Conservation (phyloP, 2,888 invertebrate species). For the Trilocha varians region DNA sequence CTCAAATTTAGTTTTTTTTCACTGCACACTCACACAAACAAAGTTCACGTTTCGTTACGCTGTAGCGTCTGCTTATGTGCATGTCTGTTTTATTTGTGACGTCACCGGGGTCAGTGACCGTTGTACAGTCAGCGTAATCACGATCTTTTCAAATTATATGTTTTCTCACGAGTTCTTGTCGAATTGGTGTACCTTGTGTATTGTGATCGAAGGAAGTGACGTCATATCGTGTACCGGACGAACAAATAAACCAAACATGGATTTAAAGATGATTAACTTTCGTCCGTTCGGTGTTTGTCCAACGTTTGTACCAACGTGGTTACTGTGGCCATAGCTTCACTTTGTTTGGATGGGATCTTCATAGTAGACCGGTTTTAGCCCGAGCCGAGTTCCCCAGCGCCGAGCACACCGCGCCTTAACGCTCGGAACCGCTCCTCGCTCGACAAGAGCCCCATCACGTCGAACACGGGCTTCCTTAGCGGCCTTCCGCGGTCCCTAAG, state of each 20-base stretch:
- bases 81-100: constrained; percentile 40
- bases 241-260: neutral
- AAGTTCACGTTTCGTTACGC: neutral
- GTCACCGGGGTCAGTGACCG: constrained; percentile 14
- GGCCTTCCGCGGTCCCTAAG: constrained; percentile 60
- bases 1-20: neutral
- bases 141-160: neutral
- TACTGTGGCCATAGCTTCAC: no score
- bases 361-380: constrained; percentile 16
- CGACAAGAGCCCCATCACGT: constrained; percentile 23
- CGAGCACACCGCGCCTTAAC: constrained; percentile 21
- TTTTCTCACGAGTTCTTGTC: neutral
- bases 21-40: neutral
- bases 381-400: constrained; percentile 15
- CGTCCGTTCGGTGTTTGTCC: neutral
- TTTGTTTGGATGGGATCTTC: no score
- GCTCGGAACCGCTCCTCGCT: constrained; percentile 17
- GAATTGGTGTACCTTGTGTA: neutral
- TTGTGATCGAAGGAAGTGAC: neutral
- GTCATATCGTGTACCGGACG: neutral
- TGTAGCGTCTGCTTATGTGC: constrained; percentile 55
- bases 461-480: constrained; percentile 51
- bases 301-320: no score
- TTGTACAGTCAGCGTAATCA: constrained; percentile 2
- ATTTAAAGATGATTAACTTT: neutral